Evolutionary conservation across 92 coral and sea anemone genomes (phyloP).

Genomic region (Phenganax stokvisi): DNA sequence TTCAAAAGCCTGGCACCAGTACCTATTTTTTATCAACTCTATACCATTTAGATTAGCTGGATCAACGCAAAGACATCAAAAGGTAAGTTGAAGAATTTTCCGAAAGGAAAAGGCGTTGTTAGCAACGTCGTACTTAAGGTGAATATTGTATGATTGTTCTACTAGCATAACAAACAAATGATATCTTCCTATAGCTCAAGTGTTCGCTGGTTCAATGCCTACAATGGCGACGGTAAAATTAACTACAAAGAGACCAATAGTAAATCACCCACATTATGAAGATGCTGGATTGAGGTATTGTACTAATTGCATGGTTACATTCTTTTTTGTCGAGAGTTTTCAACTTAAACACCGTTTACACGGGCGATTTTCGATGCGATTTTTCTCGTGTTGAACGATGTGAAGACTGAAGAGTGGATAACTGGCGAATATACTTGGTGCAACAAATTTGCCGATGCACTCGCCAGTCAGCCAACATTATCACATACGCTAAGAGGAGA

Average conservation of each 20-base stretch:
- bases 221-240: constrained; percentile 99
- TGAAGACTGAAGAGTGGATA: too few relatives aligned
- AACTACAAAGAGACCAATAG: constrained; percentile 80
- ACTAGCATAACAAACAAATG: neutral
- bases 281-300: constrained; percentile 86
- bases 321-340: neutral
- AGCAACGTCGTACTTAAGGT: neutral
- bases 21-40: too few relatives aligned
- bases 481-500: too few relatives aligned
- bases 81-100: constrained; percentile 40
- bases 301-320: neutral
- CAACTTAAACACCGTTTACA: neutral
- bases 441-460: too few relatives aligned
- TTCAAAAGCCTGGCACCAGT: too few relatives aligned
- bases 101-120: neutral
- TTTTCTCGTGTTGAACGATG: too few relatives aligned
- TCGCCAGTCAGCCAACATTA: too few relatives aligned
- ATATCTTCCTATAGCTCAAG: constrained; percentile 51
- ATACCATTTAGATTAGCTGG: constrained; percentile 56
- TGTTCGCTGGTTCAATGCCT: constrained; percentile 98
- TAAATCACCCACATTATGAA: constrained; percentile 97
- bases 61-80: constrained; percentile 55
- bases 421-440: too few relatives aligned
- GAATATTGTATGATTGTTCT: neutral
- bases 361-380: too few relatives aligned